These are phyloP conservation scores for Cinclus mexicanus DNA, from an alignment of 2,113 vertebrate genomes.

Conservation along the genomic window DNA sequence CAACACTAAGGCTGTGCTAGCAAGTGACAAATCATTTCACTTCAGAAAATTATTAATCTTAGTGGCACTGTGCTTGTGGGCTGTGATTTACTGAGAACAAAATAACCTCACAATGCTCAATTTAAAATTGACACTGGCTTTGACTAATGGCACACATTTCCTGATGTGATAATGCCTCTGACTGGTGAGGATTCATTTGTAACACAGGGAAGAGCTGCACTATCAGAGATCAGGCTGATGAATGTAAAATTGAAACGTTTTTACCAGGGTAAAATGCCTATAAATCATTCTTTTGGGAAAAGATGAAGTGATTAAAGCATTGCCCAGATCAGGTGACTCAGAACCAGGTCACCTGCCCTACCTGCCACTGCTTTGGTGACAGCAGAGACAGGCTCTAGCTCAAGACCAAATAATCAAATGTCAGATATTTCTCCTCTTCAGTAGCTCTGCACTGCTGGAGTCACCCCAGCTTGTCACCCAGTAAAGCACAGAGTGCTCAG, in stretches of 20 bases:
- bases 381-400: background rate
- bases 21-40: conserved; percentile 67
- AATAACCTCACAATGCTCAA: conserved; percentile 59
- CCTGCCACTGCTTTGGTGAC: background rate
- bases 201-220: background rate
- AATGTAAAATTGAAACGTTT: background rate
- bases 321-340: background rate
- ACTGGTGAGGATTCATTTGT: background rate
- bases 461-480: background rate
- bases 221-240: background rate
- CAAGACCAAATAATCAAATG: background rate
- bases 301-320: background rate
- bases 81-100: conserved; percentile 61
- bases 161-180: conserved; percentile 35
- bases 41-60: conserved; percentile 70
- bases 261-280: background rate
- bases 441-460: accelerated
- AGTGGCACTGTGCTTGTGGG: background rate
- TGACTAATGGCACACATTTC: conserved; percentile 38
- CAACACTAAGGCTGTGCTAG: conserved; percentile 23
- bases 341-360: background rate
- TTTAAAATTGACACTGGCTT: conserved; percentile 30
- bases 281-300: background rate
- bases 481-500: background rate
- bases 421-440: background rate